Conservation (phyloP, 1,140 invertebrate species). For the Cheumatopsyche charites region DNA sequence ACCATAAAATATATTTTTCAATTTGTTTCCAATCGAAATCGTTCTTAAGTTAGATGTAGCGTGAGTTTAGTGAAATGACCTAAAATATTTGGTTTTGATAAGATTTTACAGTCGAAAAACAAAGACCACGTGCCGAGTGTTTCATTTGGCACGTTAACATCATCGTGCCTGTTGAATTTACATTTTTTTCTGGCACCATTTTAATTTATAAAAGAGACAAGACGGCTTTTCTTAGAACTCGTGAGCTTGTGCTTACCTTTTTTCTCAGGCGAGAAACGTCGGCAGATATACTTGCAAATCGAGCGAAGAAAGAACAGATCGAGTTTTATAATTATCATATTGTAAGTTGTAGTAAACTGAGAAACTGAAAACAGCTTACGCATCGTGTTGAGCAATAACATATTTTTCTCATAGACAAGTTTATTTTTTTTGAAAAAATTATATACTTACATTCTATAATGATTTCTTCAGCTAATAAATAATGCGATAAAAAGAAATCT, state of each 20-base stretch:
- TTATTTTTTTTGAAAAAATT: too few relatives aligned
- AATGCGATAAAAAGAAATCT: background rate
- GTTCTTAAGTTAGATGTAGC: too few relatives aligned
- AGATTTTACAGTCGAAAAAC: conserved; percentile 12
- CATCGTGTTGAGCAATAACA: too few relatives aligned
- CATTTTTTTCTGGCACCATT: conserved; percentile 17
- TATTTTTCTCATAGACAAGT: too few relatives aligned
- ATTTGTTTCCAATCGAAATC: conserved; percentile 4
- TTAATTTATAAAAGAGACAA: conserved; percentile 14
- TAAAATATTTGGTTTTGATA: background rate
- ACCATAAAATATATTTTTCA: background rate
- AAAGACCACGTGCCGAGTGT: conserved; percentile 18
- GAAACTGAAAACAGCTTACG: background rate
- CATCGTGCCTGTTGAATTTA: background rate
- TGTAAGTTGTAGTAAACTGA: background rate
- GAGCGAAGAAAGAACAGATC: too few relatives aligned
- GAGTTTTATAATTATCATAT: too few relatives aligned
- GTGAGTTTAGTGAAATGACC: too few relatives aligned
- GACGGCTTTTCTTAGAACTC: conserved; percentile 7
- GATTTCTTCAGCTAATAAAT: background rate
- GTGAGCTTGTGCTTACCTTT: conserved; percentile 2
- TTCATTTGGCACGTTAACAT: conserved; percentile 11
- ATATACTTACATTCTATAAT: too few relatives aligned
- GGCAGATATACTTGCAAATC: background rate
- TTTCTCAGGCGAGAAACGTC: background rate